Evolutionary conservation across 1,140 invertebrate species (phyloP).

Genomic region (Cheumatopsyche charites): DNA sequence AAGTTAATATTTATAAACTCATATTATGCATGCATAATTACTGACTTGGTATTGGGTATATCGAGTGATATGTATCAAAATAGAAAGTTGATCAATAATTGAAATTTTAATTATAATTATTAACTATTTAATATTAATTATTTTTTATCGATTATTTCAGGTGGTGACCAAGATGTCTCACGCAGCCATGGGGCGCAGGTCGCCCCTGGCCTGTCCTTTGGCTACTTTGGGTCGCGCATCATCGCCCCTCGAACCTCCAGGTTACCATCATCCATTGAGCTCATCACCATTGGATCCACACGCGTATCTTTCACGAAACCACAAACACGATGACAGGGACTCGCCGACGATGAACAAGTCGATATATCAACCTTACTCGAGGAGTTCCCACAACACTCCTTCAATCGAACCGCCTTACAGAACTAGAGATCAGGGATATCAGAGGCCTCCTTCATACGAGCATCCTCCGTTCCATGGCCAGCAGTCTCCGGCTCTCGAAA

Average conservation of each 20-base stretch:
- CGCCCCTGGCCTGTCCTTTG: conserved; percentile 63
- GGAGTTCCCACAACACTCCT: conserved; percentile 39
- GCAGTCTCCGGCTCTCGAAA: conserved; percentile 45
- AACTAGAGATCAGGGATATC: conserved; percentile 38
- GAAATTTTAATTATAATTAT: too few species aligned
- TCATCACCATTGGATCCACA: conserved; percentile 57
- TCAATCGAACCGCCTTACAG: conserved; percentile 41
- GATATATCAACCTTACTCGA: conserved; percentile 40
- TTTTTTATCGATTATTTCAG: conserved; percentile 39
- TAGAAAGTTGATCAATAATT: too few species aligned
- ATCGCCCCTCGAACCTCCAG: conserved; percentile 55
- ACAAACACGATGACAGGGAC: conserved; percentile 51
- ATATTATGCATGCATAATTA: too few species aligned
- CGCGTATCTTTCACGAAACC: conserved; percentile 57
- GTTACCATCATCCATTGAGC: conserved; percentile 57
- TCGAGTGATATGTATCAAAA: too few species aligned
- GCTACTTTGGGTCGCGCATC: conserved; percentile 64
- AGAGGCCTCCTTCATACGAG: conserved; percentile 22
- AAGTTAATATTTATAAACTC: too few species aligned
- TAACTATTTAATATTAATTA: too few species aligned
- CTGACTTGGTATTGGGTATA: too few species aligned
- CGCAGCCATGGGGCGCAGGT: conserved; percentile 42
- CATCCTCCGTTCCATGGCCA: conserved; percentile 32
- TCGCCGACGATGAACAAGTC: conserved; percentile 48
- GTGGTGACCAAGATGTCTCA: conserved; percentile 41